Base-by-base conservation (phyloP, 2,113 vertebrate genomes). In the Coptodon rendalli region DNA sequence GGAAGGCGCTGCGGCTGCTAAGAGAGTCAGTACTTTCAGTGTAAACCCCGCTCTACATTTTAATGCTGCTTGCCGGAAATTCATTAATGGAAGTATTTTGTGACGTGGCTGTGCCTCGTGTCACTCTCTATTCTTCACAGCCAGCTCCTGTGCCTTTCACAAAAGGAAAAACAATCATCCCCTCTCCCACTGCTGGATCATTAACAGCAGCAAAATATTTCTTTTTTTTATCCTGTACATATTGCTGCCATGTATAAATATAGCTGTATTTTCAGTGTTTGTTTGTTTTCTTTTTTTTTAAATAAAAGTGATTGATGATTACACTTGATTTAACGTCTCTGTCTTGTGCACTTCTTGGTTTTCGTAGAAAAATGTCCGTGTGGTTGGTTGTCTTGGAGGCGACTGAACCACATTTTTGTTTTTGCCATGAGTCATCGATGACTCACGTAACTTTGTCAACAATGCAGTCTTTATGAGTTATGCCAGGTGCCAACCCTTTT, bases 211-310 rank as follows among this genome's bases (percentile, higher is more conserved):
- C 80, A 29, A 87, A 76, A 61, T 86, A 80, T 83, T 82, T 27
- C 68, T 95, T 95, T 94, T 95, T 22, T 22, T 79, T 93, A 93
- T 89, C 76, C 84, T 96, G 96, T 96, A 96, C 92, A 96, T 96
- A 95, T 93, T 29, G 40, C 91, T 82, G 82, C 91, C 80, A 61
- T 95, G 91, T 96, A 90, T 89, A 94, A 92, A 92, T 92, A 10
- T 4, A 94, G 71, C 89, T 95, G 94, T 94, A 94, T 94, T 95
- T 93, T 94, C 81, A 80, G 19, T 82, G 88, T 91, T 85, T 89
- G 73, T 81, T 88, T 89, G 22, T 73, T 73, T 89, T 91, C 87
- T 88, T 90, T 89, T 89, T 89, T 85, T 81, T 59, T 0, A 50
- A 89, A 91, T 90, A 90, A 91, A 95, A 93, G 79, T 85, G 19